A percentile compares a stretch with the other conserved stretches of the same genome.
phyloP scores from a whole-genome alignment of 2,113 vertebrate genomes.

The Phocoena sinus region DNA sequence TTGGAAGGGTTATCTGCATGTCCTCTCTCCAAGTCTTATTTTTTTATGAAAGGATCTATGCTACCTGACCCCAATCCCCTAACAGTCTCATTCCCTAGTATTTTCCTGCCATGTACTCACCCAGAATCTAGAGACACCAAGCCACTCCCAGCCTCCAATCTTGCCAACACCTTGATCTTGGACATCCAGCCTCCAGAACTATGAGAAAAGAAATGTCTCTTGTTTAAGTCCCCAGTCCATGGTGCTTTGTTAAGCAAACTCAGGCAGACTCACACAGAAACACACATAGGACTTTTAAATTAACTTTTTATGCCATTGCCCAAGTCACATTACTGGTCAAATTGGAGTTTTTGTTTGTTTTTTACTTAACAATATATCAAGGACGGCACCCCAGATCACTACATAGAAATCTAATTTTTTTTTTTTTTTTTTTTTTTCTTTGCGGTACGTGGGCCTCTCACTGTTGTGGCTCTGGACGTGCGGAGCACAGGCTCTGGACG shows the following conservation, averaged over 20 bases:
- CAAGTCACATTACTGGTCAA: neutral
- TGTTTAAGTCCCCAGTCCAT: neutral
- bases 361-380: neutral
- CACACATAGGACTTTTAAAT: neutral
- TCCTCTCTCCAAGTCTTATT: neutral
- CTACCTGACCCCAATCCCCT: neutral
- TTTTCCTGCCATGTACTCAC: neutral
- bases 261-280: neutral
- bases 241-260: neutral
- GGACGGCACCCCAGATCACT: neutral
- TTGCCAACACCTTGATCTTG: neutral
- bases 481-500: too few relatives aligned
- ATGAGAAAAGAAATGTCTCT: neutral
- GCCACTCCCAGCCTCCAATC: neutral
- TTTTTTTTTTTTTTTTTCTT: too few relatives aligned
- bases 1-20: neutral
- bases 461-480: too few relatives aligned
- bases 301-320: neutral
- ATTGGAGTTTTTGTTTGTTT: neutral
- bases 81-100: neutral
- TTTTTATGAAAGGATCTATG: accelerated
- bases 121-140: neutral
- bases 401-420: neutral
- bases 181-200: neutral
- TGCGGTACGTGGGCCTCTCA: too few relatives aligned